Evolutionary conservation across 2,797 vertebrate species (phyloP), one percentile per base, ranked within the genome.

Genomic region (Schizothorax lantsangensis): DNA sequence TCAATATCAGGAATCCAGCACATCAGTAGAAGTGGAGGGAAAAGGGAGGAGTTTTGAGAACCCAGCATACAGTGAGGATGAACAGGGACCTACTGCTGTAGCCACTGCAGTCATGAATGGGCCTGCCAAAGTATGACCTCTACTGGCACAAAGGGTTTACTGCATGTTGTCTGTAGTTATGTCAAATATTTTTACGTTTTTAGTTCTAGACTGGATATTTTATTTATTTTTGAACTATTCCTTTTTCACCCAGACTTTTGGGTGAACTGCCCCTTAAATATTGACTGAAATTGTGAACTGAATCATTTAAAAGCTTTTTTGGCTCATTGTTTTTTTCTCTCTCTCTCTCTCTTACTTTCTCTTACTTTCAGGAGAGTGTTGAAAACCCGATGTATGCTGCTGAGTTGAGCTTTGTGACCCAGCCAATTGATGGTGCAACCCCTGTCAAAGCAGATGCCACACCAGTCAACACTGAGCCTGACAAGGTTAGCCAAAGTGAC

Each of bases 31-130:
- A 75, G 91, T 88, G 83, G 71, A 54, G 75, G 89, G 86, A 36
- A 6, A 74, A 0, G 79, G 26, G 3, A 93, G 89, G 86, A 92
- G 59, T 86, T 95, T 95, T 87, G 93, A 93, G 71, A 95, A 95
- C 83, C 94, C 95, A 2, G 79, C 81, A 0, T 95, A 95, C 45
- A 26, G 36, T 30, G 40, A 79, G 6, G 90, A 90, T 23, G 12
- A 36, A 11, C 54, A 89, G 12, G 40, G 52, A 7, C 21, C 80
- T 68, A 5, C 3, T 2, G 12, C 17, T 64, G 47, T 88, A 0
- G 40, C 84, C 52, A 47, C 86, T 26, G 12, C 85, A 0, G 11
- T 87, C 85, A 89, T 90, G 11, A 47, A 4, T 47, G 88, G 49
- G 88, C 74, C 52, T 81, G 84, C 85, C 87, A 62, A 93, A 92